Evolutionary conservation across 2,888 invertebrate genomes (phyloP), one percentile per base, ranked within the genome.

Genomic region (Volucella zonaria): DNA sequence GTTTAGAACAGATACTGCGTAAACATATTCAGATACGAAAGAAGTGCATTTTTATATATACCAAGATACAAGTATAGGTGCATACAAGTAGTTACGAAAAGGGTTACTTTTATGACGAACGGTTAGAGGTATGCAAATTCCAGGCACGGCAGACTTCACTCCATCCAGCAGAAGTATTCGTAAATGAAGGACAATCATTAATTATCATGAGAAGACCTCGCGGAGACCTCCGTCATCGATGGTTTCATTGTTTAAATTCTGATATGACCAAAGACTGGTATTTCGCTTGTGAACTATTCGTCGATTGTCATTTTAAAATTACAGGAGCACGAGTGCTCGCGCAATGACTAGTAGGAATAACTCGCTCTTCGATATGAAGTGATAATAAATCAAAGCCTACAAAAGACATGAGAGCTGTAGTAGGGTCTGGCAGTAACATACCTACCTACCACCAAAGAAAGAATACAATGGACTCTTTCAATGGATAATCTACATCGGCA

Each of bases 401-500:
- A 66, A 67, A 80, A 76, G 66, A 83, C 83, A 83, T 76, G 85
- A 81, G 70, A 80, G 51, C 40, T n/a, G 18, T 40, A 23, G 18
- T 31, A 59, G 11, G 49, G 15, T 47, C 75, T 52, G 64, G 10
- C 47, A 43, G 42, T 52, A 23, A 66, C 56, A 71, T 58, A 31
- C 31, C 31, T 31, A 6, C 51, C 42, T 67, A 74, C 74, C 42
- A 59, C 59, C 23, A 12, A 58, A 42, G 42, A 54, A 15, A 45
- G 71, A 71, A 56, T 68, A 85, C 85, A 85, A 85, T 85, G 85
- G 85, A 73, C 31, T 66, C 75, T 62, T 75, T 85, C 73, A 81
- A 85, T 85, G 81, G 85, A 76, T 76, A 68, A 85, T 85, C 85
- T 85, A 85, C 85, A 85, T 77, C 81, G 85, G 80, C 54, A 81